Percentiles rank a stretch among this genome's conserved stretches.
These are phyloP conservation scores for Hydrolagus affinis DNA, from an alignment of 2,113 vertebrate species.

Conservation along the genomic window DNA sequence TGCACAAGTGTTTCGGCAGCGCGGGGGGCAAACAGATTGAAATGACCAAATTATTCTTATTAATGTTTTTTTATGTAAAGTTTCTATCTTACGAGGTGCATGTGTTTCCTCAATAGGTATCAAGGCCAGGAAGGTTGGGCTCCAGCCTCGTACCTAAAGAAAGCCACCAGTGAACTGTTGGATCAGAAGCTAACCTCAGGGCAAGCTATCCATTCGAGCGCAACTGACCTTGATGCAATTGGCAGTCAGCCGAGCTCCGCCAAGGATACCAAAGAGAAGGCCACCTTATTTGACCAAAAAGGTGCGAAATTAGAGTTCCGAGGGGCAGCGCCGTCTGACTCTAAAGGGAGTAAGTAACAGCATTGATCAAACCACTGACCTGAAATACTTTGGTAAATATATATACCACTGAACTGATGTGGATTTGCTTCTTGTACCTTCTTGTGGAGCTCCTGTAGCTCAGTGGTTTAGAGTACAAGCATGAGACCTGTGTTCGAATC, in stretches of 20 bases:
- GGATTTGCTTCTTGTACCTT: not conserved
- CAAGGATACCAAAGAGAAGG: conserved; percentile 55
- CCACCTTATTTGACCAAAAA: conserved; percentile 58
- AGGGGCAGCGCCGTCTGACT: conserved; percentile 54
- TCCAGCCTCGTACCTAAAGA: conserved; percentile 89
- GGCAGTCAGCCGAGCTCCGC: conserved; percentile 58
- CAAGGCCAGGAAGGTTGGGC: conserved; percentile 94
- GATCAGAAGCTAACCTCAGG: conserved; percentile 66
- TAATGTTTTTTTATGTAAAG: too few relatives aligned
- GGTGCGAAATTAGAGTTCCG: conserved; percentile 53
- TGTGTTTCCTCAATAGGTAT: conserved; percentile 55
- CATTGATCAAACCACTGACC: not conserved
- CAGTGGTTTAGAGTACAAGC: too few relatives aligned
- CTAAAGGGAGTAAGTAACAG: conserved; percentile 61
- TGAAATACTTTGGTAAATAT: not conserved
- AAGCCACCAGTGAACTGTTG: conserved; percentile 65
- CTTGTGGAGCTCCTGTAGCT: not conserved
- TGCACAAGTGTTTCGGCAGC: too few relatives aligned
- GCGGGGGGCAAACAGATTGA: too few relatives aligned
- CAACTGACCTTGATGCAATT: conserved; percentile 74
- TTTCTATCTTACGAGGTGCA: not conserved
- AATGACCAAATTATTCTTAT: too few relatives aligned
- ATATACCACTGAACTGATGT: not conserved
- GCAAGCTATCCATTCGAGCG: conserved; percentile 56
- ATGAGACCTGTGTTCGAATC: too few relatives aligned